Conservation (phyloP, 2,888 invertebrate species). For the Lysandra bellargus region DNA sequence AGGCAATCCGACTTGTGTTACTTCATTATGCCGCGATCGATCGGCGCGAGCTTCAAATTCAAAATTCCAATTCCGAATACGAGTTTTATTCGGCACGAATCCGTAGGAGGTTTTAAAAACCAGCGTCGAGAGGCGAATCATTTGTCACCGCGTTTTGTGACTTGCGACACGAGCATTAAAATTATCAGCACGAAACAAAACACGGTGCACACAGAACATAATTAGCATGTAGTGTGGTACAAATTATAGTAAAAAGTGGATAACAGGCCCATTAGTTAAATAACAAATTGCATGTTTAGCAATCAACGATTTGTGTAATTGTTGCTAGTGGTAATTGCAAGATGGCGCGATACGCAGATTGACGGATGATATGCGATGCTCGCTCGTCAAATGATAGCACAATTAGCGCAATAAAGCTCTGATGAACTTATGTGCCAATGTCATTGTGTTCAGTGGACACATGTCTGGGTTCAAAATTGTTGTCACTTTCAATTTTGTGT, state of each 20-base stretch:
- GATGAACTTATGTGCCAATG: constrained; percentile 5
- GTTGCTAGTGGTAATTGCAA: constrained; percentile 50
- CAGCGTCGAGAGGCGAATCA: not conserved
- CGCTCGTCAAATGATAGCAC: constrained; percentile 34
- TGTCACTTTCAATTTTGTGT: not conserved
- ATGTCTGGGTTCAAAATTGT: not conserved
- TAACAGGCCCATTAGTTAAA: constrained; percentile 26
- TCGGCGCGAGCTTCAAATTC: constrained; percentile 31
- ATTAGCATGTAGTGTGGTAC: constrained; percentile 14
- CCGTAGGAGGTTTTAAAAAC: constrained; percentile 11
- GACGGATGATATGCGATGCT: not conserved
- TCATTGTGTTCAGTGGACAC: not conserved
- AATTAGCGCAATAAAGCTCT: constrained; percentile 34
- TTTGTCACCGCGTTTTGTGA: not conserved
- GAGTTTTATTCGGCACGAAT: constrained; percentile 28
- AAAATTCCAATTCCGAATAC: constrained; percentile 30
- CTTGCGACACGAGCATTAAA: not conserved
- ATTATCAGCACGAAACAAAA: constrained; percentile 10
- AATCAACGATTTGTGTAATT: constrained; percentile 46
- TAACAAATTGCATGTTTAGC: constrained; percentile 35
- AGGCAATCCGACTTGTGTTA: constrained; percentile 42
- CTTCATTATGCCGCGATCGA: constrained; percentile 33
- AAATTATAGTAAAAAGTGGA: constrained; percentile 23
- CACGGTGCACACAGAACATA: not conserved
- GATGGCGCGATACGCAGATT: constrained; percentile 43